These are phyloP conservation scores for Solenopsis fugax DNA, from an alignment of 1,140 invertebrate species.

Conservation along the genomic window DNA sequence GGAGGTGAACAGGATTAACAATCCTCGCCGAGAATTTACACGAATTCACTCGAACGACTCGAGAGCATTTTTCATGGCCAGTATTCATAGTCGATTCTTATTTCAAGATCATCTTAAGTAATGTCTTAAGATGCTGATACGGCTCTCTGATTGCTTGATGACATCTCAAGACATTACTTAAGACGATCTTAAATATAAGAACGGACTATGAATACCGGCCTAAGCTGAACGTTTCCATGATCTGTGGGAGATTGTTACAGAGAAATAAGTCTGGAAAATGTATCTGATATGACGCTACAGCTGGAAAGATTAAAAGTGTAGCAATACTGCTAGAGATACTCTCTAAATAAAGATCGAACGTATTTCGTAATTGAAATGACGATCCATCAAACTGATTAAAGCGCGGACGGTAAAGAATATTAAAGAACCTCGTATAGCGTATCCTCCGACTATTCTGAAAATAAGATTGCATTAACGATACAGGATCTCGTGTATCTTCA, in stretches of 20 bases:
- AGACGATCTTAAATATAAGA: no score
- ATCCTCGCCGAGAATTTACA: background rate
- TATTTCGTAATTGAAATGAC: slow-evolving; percentile 8
- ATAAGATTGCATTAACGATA: background rate
- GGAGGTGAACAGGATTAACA: background rate
- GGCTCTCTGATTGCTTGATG: no score
- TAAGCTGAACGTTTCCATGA: background rate
- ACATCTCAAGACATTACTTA: no score
- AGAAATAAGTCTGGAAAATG: background rate
- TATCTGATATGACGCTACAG: background rate
- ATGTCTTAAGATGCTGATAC: no score
- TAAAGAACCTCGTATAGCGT: background rate
- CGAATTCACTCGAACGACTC: background rate
- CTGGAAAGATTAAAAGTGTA: background rate
- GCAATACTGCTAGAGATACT: background rate
- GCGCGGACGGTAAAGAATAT: slow-evolving; percentile 2
- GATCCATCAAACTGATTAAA: slow-evolving; percentile 25
- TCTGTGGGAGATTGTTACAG: background rate
- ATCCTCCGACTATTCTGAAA: background rate
- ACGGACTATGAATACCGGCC: no score
- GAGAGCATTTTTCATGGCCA: background rate
- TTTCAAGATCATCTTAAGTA: no score
- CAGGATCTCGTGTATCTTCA: background rate
- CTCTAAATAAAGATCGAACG: background rate
- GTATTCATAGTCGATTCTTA: no score